Percentiles rank a stretch among this genome's conserved stretches.
These are phyloP conservation scores for Rhegmatorhina hoffmannsi DNA, from an alignment of 2,113 vertebrate species.

Conservation along the genomic window DNA sequence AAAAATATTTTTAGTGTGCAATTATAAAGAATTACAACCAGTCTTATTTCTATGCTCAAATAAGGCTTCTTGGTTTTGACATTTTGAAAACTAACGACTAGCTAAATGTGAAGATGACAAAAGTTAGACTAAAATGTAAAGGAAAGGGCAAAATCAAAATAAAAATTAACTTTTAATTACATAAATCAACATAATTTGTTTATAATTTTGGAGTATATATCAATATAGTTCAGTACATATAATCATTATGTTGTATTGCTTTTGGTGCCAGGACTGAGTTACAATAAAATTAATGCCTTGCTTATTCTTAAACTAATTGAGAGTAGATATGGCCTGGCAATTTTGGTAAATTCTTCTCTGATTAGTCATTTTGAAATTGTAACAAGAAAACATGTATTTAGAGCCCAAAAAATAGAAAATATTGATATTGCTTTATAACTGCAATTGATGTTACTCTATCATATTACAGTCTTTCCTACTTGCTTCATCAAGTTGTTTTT, in stretches of 20 bases:
- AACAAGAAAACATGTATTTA: neutral
- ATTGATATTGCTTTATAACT: neutral
- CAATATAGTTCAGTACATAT: neutral
- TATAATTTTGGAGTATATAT: neutral
- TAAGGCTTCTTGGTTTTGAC: neutral
- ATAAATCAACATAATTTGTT: neutral
- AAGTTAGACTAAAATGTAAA: neutral
- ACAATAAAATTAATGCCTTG: neutral
- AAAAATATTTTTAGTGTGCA: neutral
- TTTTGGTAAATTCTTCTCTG: neutral
- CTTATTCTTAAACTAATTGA: neutral
- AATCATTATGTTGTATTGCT: neutral
- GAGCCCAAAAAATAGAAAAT: neutral
- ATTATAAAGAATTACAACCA: neutral
- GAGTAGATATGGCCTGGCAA: neutral
- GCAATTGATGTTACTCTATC: neutral
- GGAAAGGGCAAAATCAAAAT: neutral
- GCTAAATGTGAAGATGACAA: neutral
- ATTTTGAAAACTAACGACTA: neutral
- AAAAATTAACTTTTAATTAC: neutral
- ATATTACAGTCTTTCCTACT: neutral
- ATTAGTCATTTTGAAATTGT: neutral
- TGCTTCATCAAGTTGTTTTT: neutral
- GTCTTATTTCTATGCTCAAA: neutral
- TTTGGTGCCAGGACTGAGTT: neutral